Base-by-base conservation (phyloP, 2,797 vertebrate genomes). In the Coranthus polyacanthus region DNA sequence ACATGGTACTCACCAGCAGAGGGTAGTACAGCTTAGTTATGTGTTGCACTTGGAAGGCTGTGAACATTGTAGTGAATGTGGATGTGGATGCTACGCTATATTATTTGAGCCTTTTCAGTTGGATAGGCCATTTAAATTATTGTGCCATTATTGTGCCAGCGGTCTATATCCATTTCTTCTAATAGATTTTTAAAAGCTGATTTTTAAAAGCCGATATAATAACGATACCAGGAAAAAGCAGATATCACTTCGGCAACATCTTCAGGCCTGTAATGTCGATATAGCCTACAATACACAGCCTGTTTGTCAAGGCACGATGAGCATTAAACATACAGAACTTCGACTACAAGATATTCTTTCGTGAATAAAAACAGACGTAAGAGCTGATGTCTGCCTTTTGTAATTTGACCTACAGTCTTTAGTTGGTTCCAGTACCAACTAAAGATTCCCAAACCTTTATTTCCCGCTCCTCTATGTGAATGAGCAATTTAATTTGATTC, bases 1-100 rank as follows among this genome's bases (percentile, higher is more conserved):
- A 44, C 16, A 21, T 0, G 0, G 0, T 2, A 13, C n/a, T n/a
- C 12, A 68, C 86, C 91, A 89, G 68, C 81, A 92, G 90, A 87
- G 85, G 72, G 86, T 2, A 65, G 82, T 72, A 84, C 61, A 81
- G 75, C 50, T 86, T 45, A 82, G 68, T 54, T 59, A 15, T 81
- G 69, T 3, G 15, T 13, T 36, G 2, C 0, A 15, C 37, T 29
- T 34, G 7, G 20, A 0, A 6, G 15, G 18, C 26, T 39, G 37
- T 51, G 1, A 17, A 20, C 12, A 18, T 3, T 44, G 13, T 39
- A 54, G 18, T 36, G 9, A 45, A 13, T 57, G 1, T 52, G 6
- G 15, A 34, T 13, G 1, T 5, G 4, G 34, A 36, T 36, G 34
- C 9, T 9, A 12, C 12, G 7, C 5, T 39, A 39, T 1, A 29